Evolutionary conservation across 2,888 invertebrate species (phyloP), one percentile per base, ranked within the genome.

Genomic region (Agrochola circellaris): DNA sequence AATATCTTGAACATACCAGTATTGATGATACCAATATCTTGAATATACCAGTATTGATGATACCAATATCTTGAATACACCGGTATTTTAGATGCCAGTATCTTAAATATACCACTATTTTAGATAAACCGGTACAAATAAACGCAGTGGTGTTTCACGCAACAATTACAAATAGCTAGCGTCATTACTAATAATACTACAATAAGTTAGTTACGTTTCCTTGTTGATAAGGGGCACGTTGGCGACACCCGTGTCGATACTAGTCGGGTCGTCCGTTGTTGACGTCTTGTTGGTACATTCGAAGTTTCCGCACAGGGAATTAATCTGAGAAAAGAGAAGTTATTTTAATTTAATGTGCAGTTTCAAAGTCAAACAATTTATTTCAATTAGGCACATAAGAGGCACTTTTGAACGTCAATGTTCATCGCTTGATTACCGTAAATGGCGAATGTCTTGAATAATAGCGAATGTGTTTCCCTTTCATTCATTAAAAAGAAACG

Each of bases 291-390:
- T 56, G 0, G 73, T 7, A 38, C 90, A 90, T 9, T 89, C 74
- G 77, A 91, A 91, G 81, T 91, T 88, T 48, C 74, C 84, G 56
- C 91, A 91, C 3, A 91, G 74, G 0, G 85, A 84, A 26, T 79
- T 68, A 0, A 89, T 86, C 91, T 91, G 86, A 11, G 65, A 23
- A 73, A 61, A 34, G 75, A 61, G 11, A 61, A 75, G 38, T 69
- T 1, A 17, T 23, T 0, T 34, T 48, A 34, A 30, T 48, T 8
- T 5, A 61, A 26, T 34, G 3, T 54, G 20, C 38, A n/a, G 38
- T n/a, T 34, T 54, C 30, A 51, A 30, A n/a, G n/a, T n/a, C n/a
- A n/a, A n/a, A n/a, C n/a, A n/a, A n/a, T n/a, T n/a, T n/a, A n/a
- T n/a, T n/a, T n/a, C n/a, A n/a, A n/a, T n/a, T n/a, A n/a, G n/a